Evolutionary conservation across 1,140 invertebrate species (phyloP), one percentile per base, ranked within the genome.

Genomic region (Ceratoteleas bidentatus): DNA sequence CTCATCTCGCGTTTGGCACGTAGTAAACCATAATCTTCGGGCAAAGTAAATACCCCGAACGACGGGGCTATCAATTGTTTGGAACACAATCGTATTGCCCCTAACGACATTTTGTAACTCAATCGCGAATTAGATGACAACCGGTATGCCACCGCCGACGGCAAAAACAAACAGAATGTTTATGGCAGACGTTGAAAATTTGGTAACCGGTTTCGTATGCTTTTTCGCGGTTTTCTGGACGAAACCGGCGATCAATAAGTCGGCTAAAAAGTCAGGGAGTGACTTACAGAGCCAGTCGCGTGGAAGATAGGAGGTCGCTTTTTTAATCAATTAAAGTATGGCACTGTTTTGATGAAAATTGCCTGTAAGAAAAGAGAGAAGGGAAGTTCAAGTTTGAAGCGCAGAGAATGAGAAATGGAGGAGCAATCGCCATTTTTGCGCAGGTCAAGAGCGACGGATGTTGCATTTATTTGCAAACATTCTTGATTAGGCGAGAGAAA

Each of bases 1-100:
- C 75, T 81, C 78, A 84, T 84, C 75, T 78, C 65, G 50, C 57
- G 70, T 84, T 84, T 84, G 83, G 83, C 83, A 84, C 83, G 78
- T 84, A 79, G 69, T 79, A 81, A 78, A 78, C 78, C 65, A 81
- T 81, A 84, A 84, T 84, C 64, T 84, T 80, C 38, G 52, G 43
- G 33, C 53, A 74, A 66, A 78, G 69, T 81, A 84, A 81, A 84
- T 84, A 81, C 56, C 47, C 13, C 3, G 24, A 14, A 62, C 62
- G 45, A 40, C 47, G 47, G 15, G 69, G 24, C n/a, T 36, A 74
- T 84, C 76, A 68, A 84, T 80, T 80, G 76, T 84, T 77, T 74
- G 52, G 16, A 69, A 9, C 16, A 74, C 76, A 73, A 77, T 62
- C 34, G 57, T 74, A 69, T 62, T 54, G 40, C 45, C 15, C 15